Evolutionary conservation across 2,888 invertebrate genomes (phyloP).

Genomic region (Synergus umbraculus): DNA sequence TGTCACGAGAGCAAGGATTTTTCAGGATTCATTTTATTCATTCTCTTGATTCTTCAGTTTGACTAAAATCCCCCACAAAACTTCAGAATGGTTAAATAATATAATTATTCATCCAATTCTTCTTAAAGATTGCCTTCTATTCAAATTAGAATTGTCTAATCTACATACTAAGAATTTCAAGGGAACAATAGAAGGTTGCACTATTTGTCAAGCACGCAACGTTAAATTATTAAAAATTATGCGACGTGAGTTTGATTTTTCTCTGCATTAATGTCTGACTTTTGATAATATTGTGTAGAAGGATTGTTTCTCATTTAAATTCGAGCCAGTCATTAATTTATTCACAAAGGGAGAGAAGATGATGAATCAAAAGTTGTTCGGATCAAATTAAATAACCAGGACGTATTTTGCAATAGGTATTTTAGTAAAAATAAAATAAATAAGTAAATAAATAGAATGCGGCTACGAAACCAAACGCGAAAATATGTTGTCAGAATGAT

Average conservation of each 20-base stretch:
- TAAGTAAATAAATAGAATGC: not conserved
- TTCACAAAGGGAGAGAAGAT: not conserved
- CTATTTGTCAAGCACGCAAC: not conserved
- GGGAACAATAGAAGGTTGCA: slow-evolving; percentile 16
- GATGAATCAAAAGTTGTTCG: not conserved
- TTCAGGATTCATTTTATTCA: too few relatives aligned
- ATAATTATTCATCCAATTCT: too few relatives aligned
- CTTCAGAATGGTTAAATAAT: too few relatives aligned
- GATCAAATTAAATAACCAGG: not conserved
- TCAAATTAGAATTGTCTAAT: not conserved
- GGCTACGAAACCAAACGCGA: not conserved
- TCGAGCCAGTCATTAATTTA: slow-evolving; percentile 27
- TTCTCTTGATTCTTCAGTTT: too few relatives aligned
- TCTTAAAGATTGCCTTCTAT: too few relatives aligned
- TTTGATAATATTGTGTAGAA: slow-evolving; percentile 5
- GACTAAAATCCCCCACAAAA: too few relatives aligned
- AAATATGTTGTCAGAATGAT: slow-evolving; percentile 27
- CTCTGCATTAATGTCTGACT: slow-evolving; percentile 2
- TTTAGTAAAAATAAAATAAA: not conserved
- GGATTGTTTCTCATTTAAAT: slow-evolving; percentile 27
- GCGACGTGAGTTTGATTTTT: not conserved
- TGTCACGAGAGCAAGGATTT: too few relatives aligned
- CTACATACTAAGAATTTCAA: not conserved
- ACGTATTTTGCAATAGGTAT: not conserved
- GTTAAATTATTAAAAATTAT: slow-evolving; percentile 32